Evolutionary conservation across 92 coral and sea anemone species (phyloP), one percentile per base, ranked within the genome.

Genomic region (Parazoanthus darwini): DNA sequence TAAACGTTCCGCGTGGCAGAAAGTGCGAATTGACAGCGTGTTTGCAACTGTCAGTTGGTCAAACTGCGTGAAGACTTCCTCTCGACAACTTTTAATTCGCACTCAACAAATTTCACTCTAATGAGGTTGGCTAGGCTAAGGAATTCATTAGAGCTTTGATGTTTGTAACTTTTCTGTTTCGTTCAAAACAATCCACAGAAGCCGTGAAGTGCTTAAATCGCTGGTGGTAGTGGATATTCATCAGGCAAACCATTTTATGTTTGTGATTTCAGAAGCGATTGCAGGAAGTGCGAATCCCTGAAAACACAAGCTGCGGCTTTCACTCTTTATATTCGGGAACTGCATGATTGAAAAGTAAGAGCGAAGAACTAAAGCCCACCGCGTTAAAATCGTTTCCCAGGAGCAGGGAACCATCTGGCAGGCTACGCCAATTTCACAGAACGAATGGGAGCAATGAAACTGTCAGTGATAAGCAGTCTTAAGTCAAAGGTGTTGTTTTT

Each of bases 1-100:
- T 73, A 73, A 73, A 73, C 42, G 77, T 73, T 73, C 37, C 77
- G 43, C 77, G 42, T 73, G 77, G 77, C 77, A 35, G 2, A 29
- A 33, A 42, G 20, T 36, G 77, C 77, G 77, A 73, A 73, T 11
- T 73, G 77, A 73, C 33, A 8, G 70, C 4, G 70, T 63, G 25
- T 36, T 73, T 35, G 20, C 4, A 6, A 9, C 22, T 25, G 77
- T 73, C 77, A 63, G n/a, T 20, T 63, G 43, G 77, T 26, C 38
- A 33, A 26, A 10, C n/a, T 73, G 16, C 43, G 35, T 4, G 77
- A 22, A 36, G 42, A 15, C 42, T 73, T 73, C 42, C 77, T 73
- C 42, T 73, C 77, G 35, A 73, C 77, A 73, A 73, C 77, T 73
- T 3, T 73, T 73, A 10, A 8, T 73, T 73, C 13, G n/a, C 37